Evolutionary conservation across 2,888 invertebrate genomes (phyloP).

Genomic region (Proisotoma minuta): DNA sequence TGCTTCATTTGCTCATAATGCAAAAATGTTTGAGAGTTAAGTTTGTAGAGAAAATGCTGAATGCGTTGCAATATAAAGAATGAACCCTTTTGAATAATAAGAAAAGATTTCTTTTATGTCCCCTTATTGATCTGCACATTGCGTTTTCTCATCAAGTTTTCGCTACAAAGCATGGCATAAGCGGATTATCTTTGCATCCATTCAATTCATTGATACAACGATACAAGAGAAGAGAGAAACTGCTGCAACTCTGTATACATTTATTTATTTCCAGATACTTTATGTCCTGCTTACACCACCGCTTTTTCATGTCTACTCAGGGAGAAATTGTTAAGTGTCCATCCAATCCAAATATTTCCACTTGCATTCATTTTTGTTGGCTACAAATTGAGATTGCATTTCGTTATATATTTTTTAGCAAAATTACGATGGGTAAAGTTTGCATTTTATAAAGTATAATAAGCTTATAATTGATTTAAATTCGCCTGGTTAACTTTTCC

Average conservation of each 20-base stretch:
- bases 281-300: too few species aligned
- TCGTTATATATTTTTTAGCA: too few species aligned
- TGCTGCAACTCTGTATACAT: not conserved
- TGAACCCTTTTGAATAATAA: not conserved
- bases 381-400: too few species aligned
- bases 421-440: too few species aligned
- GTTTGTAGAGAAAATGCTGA: not conserved
- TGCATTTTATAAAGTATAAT: too few species aligned
- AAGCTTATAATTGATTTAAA: too few species aligned
- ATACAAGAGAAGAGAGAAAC: slow-evolving; percentile 1
- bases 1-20: not conserved
- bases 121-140: slow-evolving; percentile 38
- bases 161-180: slow-evolving; percentile 41
- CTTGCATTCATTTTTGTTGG: too few species aligned
- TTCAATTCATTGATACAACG: slow-evolving; percentile 21
- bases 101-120: slow-evolving; percentile 7
- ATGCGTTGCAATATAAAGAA: not conserved
- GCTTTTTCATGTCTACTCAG: not conserved
- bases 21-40: not conserved
- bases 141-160: slow-evolving; percentile 46
- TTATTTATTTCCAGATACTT: too few species aligned
- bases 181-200: slow-evolving; percentile 46
- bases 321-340: too few species aligned
- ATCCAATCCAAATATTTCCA: too few species aligned
- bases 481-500: too few species aligned